Percentiles rank a stretch among this genome's conserved stretches.
Evolutionary conservation across 1,140 invertebrate species (phyloP).

Genomic region (Venustaconcha ellipsiformis): DNA sequence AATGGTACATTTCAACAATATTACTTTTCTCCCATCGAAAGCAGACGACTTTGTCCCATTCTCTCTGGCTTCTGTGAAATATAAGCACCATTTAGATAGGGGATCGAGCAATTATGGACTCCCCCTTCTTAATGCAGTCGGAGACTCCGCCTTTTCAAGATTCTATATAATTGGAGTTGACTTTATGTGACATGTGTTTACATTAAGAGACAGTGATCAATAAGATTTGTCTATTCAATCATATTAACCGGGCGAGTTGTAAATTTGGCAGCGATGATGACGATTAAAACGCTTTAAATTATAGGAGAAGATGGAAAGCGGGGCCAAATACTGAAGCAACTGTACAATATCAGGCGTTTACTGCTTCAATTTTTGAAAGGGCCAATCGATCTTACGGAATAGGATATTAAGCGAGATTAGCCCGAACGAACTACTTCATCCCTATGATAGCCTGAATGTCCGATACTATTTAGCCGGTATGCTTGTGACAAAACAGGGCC

Average conservation of each 20-base stretch:
- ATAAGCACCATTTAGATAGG: slow-evolving; percentile 34
- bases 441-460: too few relatives aligned
- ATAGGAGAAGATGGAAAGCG: background rate
- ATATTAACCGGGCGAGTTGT: slow-evolving; percentile 17
- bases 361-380: too few relatives aligned
- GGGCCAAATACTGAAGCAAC: too few relatives aligned
- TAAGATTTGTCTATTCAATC: slow-evolving; percentile 31
- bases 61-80: slow-evolving; percentile 13
- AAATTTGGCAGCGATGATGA: slow-evolving; percentile 19
- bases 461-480: too few relatives aligned
- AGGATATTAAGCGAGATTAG: too few relatives aligned
- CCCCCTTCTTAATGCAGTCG: slow-evolving; percentile 17
- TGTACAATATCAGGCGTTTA: too few relatives aligned
- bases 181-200: slow-evolving; percentile 29
- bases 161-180: slow-evolving; percentile 26
- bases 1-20: background rate
- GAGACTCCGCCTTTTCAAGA: slow-evolving; percentile 18
- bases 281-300: slow-evolving; percentile 32
- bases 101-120: slow-evolving; percentile 3
- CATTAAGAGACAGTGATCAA: slow-evolving; percentile 24
- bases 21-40: background rate
- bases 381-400: too few relatives aligned
- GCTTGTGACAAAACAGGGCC: too few relatives aligned
- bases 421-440: too few relatives aligned
- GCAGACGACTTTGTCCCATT: slow-evolving; percentile 11